These are phyloP conservation scores for Catharus ustulatus DNA, from an alignment of 2,797 vertebrate species.

Conservation along the genomic window DNA sequence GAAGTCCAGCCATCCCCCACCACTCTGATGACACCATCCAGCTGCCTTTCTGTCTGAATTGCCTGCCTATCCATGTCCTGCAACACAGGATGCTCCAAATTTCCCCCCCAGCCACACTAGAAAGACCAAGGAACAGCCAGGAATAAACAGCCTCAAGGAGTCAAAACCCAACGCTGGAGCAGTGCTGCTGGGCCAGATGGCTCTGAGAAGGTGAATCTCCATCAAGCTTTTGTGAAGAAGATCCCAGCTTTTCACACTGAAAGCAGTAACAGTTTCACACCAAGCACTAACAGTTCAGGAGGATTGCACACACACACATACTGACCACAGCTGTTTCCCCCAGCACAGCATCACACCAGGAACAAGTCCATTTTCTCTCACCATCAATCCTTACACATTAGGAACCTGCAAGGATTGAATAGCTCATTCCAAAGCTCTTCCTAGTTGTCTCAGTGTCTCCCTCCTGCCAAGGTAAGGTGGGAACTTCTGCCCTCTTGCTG, in stretches of 20 bases:
- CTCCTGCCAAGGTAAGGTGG: not conserved
- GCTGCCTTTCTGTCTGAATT: not conserved
- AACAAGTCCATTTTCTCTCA: not conserved
- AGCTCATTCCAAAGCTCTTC: not conserved
- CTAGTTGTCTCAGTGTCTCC: not conserved
- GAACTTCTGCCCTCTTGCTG: not conserved
- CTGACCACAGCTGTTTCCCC: not conserved
- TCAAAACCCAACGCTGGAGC: not conserved
- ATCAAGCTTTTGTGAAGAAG: not conserved
- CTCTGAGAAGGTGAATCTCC: not conserved
- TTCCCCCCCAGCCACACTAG: not conserved
- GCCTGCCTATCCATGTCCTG: not conserved
- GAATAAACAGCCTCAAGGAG: not conserved
- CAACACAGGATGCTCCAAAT: not conserved
- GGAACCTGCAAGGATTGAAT: not conserved
- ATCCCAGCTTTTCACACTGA: not conserved
- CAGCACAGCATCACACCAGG: not conserved
- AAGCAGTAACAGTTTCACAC: not conserved
- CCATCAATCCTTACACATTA: not conserved
- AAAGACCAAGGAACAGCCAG: not conserved
- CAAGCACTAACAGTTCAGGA: not conserved
- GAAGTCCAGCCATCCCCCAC: not conserved
- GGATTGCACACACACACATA: not conserved
- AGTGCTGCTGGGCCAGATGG: not conserved
- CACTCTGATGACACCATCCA: not conserved